Percentiles rank a stretch among this genome's conserved stretches.
phyloP scores from a whole-genome alignment of 1,140 invertebrate species.

The Neoseiulus cucumeris region DNA sequence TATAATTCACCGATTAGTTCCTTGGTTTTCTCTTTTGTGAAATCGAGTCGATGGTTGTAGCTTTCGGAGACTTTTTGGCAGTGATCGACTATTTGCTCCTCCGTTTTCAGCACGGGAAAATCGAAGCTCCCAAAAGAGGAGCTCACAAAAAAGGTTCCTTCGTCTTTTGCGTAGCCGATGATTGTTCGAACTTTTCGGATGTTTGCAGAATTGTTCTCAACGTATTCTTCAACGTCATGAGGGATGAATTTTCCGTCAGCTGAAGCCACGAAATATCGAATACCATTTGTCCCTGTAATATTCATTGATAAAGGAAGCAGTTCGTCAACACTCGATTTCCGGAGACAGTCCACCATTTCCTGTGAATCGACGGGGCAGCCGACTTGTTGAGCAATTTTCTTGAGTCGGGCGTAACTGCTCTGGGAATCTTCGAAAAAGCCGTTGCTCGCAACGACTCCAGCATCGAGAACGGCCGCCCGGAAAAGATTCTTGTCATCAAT shows the following conservation, averaged over 20 bases:
- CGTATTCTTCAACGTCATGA: not conserved
- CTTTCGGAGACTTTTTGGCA: no score
- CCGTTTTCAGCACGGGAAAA: no score
- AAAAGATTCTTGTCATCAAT: conserved; percentile 22
- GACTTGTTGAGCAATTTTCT: not conserved
- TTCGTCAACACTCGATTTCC: not conserved
- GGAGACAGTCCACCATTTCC: not conserved
- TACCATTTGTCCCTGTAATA: not conserved
- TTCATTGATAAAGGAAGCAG: not conserved
- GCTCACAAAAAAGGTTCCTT: not conserved
- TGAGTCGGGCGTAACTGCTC: not conserved
- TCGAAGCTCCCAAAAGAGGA: no score
- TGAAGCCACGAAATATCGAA: not conserved
- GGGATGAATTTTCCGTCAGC: not conserved
- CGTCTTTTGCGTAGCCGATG: not conserved
- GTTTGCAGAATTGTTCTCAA: not conserved
- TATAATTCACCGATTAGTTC: no score
- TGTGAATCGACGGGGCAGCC: not conserved
- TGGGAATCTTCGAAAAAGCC: not conserved
- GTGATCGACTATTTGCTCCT: no score
- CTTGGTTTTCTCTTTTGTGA: no score
- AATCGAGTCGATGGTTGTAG: no score
- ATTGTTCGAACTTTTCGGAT: not conserved
- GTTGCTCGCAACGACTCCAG: not conserved
- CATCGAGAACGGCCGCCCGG: not conserved